Evolutionary conservation across 2,888 invertebrate genomes (phyloP).

Genomic region (Pyrgus malvae): DNA sequence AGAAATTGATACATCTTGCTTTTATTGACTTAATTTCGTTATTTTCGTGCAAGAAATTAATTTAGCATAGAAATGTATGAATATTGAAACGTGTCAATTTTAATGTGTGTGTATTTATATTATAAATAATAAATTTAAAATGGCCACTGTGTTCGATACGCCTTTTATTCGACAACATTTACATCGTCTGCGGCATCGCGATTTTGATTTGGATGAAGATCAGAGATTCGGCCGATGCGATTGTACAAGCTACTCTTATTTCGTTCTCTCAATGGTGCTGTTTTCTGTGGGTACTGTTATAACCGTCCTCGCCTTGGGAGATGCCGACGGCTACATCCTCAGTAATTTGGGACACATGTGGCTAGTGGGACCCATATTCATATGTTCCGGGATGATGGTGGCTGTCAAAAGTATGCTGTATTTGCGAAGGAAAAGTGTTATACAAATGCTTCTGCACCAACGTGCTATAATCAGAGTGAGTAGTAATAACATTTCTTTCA

Average conservation of each 20-base stretch:
- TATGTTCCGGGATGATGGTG: slow-evolving; percentile 86
- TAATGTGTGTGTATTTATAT: slow-evolving; percentile 35
- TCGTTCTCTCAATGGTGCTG: slow-evolving; percentile 83
- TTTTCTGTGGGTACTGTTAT: slow-evolving; percentile 84
- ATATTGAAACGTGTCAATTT: slow-evolving; percentile 37
- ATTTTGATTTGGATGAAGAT: slow-evolving; percentile 82
- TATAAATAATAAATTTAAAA: slow-evolving; percentile 52
- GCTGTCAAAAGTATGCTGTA: slow-evolving; percentile 86
- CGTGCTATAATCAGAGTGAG: slow-evolving; percentile 83
- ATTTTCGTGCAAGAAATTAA: slow-evolving; percentile 27
- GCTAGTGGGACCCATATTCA: slow-evolving; percentile 85
- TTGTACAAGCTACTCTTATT: slow-evolving; percentile 85
- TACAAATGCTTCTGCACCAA: slow-evolving; percentile 84
- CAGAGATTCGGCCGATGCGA: slow-evolving; percentile 84
- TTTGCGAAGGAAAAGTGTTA: slow-evolving; percentile 84
- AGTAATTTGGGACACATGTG: slow-evolving; percentile 85
- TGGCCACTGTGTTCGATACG: slow-evolving; percentile 84
- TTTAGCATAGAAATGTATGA: slow-evolving; percentile 30
- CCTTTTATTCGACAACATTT: slow-evolving; percentile 83
- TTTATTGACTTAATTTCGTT: slow-evolving; percentile 31
- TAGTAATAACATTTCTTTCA: slow-evolving; percentile 21
- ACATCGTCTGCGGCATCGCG: slow-evolving; percentile 80
- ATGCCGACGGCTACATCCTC: slow-evolving; percentile 82
- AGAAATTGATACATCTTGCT: slow-evolving; percentile 35
- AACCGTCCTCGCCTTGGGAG: slow-evolving; percentile 83